Evolutionary conservation across 1,140 invertebrate genomes (phyloP).

Genomic region (Diorhabda sublineata): DNA sequence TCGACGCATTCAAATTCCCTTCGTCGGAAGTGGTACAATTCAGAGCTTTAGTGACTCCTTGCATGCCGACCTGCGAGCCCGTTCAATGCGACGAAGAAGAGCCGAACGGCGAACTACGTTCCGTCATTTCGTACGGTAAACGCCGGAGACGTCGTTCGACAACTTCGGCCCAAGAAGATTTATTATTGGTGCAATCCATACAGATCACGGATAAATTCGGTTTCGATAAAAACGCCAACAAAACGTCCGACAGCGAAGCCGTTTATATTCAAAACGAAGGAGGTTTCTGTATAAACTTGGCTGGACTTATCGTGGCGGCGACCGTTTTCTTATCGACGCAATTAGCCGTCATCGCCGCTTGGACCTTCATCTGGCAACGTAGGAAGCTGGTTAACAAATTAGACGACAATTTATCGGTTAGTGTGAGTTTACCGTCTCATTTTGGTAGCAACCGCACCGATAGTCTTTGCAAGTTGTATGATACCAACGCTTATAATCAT

Average conservation of each 20-base stretch:
- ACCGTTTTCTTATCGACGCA: constrained; percentile 78
- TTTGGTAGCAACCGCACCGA: constrained; percentile 61
- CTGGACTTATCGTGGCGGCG: constrained; percentile 74
- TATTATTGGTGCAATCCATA: constrained; percentile 84
- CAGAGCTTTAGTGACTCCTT: constrained; percentile 87
- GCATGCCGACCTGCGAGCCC: constrained; percentile 87
- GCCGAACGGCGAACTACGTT: constrained; percentile 72
- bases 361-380: constrained; percentile 80
- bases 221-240: constrained; percentile 59
- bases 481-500: constrained; percentile 66
- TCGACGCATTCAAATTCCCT: constrained; percentile 95
- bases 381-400: constrained; percentile 58
- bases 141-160: constrained; percentile 59
- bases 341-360: constrained; percentile 74
- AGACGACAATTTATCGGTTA: constrained; percentile 54
- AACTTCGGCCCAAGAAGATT: constrained; percentile 57
- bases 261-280: constrained; percentile 46
- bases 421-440: constrained; percentile 50
- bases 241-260: constrained; percentile 43
- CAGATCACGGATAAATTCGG: constrained; percentile 91
- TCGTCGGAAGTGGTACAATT: constrained; percentile 93
- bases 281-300: constrained; percentile 69
- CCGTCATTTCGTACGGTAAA: constrained; percentile 75
- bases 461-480: constrained; percentile 81
- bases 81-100: constrained; percentile 80